phyloP scores from a whole-genome alignment of 1,140 invertebrate species.

The Pogonomyrmex californicus region DNA sequence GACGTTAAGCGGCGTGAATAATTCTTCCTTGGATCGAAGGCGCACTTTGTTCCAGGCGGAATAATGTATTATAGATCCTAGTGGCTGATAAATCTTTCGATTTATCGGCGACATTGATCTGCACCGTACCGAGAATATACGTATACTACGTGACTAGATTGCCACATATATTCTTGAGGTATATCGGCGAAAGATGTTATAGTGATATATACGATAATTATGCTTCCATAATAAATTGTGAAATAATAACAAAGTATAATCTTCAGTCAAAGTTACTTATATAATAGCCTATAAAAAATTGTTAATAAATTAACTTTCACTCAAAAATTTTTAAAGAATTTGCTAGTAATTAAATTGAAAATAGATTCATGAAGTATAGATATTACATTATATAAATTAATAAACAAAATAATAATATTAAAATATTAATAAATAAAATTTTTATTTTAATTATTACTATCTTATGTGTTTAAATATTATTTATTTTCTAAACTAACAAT shows the following conservation, averaged over 20 bases:
- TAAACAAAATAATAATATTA: background rate
- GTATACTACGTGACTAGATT: slow-evolving; percentile 56
- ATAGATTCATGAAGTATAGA: background rate
- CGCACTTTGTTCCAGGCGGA: slow-evolving; percentile 49
- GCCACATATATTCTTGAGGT: slow-evolving; percentile 27
- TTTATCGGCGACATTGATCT: slow-evolving; percentile 64
- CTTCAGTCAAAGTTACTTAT: background rate
- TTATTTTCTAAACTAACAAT: background rate
- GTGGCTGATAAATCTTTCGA: slow-evolving; percentile 61
- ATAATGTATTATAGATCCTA: slow-evolving; percentile 58
- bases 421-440: background rate
- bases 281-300: background rate
- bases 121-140: slow-evolving; percentile 37
- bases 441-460: background rate
- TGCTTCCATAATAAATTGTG: background rate
- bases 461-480: background rate
- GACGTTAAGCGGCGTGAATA: slow-evolving; percentile 56
- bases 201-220: background rate
- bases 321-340: background rate
- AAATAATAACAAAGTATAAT: background rate
- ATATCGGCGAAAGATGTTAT: background rate
- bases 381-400: background rate
- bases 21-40: slow-evolving; percentile 51
- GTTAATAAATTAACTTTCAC: background rate
- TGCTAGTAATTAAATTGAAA: background rate